Base-by-base conservation (phyloP, 2,888 invertebrate species). In the Eucriotettix oculatus region DNA sequence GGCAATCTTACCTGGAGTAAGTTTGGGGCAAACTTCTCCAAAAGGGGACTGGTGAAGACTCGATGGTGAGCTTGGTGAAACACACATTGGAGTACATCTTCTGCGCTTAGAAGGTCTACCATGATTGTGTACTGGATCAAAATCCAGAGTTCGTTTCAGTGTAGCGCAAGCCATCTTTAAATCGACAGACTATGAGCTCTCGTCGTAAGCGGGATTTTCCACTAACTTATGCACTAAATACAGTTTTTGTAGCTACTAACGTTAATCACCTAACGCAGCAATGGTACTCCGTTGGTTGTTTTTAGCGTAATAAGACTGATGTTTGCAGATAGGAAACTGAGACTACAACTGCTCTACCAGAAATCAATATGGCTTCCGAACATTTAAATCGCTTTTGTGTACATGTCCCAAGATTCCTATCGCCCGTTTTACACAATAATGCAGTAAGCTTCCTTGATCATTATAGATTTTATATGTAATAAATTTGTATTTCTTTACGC, bases 141-240 rank as follows among this genome's bases (percentile, higher is more conserved):
- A 95, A 75, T 96, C 96, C 72, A 93, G 81, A 73, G 88, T 87
- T 75, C 96, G 84, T 81, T 96, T 96, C 67, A 96, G 81, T 71
- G 96, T 96, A 78, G 95, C 95, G 82, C 96, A 96, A 82, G 96
- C 96, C 96, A 97, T 97, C 81, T 82, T 83, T 74, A 16, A 52
- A 14, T 43, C 57, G 43, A 17, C 16, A 29, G 60, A 54, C 52
- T 43, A 29, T 12, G 12, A 54, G 17, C 16, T 54, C 12, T 12
- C 29, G 16, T 14, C 9, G 16, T 10, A 54, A 54, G 9, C 17
- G 9, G 9, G 0, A 16, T 7, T 29, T 17, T 54, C 16, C 16
- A 29, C 54, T 11, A 54, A 1, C 29, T n/a, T 29, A 29, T 29
- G 29, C 29, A 29, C 29, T 29, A 29, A 29, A 29, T 29, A 29